These are phyloP conservation scores for Todiramphus chloris DNA, from an alignment of 2,113 vertebrate species.

Conservation along the genomic window DNA sequence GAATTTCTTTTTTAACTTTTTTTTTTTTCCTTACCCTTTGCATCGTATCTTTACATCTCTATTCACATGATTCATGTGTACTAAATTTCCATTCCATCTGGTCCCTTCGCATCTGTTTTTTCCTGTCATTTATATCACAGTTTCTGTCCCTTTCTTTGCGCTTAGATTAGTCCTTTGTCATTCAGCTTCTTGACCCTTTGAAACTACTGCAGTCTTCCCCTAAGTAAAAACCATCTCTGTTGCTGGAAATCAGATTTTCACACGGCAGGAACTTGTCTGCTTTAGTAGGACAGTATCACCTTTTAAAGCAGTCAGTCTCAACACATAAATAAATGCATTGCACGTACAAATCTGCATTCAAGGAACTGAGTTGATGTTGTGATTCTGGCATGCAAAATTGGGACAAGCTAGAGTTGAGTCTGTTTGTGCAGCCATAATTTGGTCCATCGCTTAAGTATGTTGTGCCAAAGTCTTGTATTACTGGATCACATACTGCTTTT, in stretches of 20 bases:
- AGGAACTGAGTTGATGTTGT: background rate
- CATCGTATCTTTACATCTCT: background rate
- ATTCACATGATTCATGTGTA: background rate
- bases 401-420: background rate
- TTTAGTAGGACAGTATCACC: background rate
- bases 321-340: background rate
- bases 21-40: background rate
- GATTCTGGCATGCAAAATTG: background rate
- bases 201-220: background rate
- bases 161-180: background rate
- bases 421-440: background rate
- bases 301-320: background rate
- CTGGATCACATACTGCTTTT: background rate
- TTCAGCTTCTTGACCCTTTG: background rate
- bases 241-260: background rate
- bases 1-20: background rate
- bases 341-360: background rate
- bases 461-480: background rate
- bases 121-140: background rate
- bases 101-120: background rate
- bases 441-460: background rate
- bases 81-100: background rate
- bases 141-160: background rate
- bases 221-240: background rate
- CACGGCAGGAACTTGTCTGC: background rate